phyloP scores from a whole-genome alignment of 2,113 vertebrate species.

The Notiomystis cincta region DNA sequence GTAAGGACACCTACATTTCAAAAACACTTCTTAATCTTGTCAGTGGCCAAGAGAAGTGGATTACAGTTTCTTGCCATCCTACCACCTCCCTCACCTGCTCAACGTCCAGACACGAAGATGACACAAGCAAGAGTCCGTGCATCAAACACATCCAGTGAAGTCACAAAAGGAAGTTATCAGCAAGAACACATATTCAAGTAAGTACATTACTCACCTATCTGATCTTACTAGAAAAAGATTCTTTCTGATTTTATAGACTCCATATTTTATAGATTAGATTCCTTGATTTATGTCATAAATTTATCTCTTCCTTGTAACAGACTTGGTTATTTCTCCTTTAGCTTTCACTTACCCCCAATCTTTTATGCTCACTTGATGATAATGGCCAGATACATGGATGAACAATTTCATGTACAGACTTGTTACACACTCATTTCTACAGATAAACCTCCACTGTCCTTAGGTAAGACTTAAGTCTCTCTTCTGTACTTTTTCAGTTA shows the following conservation, averaged over 20 bases:
- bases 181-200: not conserved
- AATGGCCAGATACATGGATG: not conserved
- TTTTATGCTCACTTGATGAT: not conserved
- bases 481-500: not conserved
- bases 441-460: not conserved
- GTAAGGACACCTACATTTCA: not conserved
- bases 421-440: not conserved
- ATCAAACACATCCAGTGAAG: not conserved
- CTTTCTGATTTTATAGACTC: not conserved
- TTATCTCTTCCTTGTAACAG: not conserved
- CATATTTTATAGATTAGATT: not conserved
- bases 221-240: not conserved
- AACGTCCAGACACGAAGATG: not conserved
- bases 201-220: not conserved
- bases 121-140: rapidly evolving
- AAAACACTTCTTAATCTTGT: not conserved
- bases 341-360: not conserved
- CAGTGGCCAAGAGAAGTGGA: not conserved
- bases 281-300: not conserved
- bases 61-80: not conserved
- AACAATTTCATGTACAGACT: not conserved
- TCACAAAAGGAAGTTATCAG: not conserved
- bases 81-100: not conserved
- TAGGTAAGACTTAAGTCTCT: not conserved
- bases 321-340: not conserved